Evolutionary conservation across 2,888 invertebrate genomes (phyloP).

Genomic region (Phaonia tiefii): DNA sequence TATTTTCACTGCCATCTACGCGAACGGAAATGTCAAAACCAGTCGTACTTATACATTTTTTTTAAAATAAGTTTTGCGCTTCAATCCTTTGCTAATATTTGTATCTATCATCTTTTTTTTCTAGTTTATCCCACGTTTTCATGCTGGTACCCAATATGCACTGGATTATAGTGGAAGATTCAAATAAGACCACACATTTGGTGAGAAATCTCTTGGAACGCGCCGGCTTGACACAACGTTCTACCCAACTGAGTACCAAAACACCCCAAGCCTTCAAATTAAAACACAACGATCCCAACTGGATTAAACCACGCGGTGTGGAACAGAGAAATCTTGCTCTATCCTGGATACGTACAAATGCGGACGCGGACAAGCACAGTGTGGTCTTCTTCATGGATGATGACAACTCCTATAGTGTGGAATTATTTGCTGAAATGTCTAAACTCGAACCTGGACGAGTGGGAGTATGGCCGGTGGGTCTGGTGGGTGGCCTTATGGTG

Average conservation of each 20-base stretch:
- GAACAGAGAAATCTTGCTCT: conserved; percentile 94
- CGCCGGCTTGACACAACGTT: conserved; percentile 78
- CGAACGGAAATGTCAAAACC: too few relatives aligned
- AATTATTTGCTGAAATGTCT: conserved; percentile 94
- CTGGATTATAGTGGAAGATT: conserved; percentile 97
- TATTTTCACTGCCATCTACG: too few relatives aligned
- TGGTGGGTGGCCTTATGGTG: conserved; percentile 96
- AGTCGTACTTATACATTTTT: too few relatives aligned
- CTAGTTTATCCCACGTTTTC: conserved; percentile 91
- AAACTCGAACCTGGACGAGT: conserved; percentile 86
- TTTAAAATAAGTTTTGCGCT: too few relatives aligned
- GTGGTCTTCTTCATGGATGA: conserved; percentile 98
- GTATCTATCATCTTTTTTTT: not conserved
- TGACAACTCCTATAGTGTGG: conserved; percentile 95
- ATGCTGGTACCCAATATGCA: conserved; percentile 92
- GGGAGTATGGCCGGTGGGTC: conserved; percentile 97
- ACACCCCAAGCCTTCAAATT: conserved; percentile 88
- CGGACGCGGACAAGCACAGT: conserved; percentile 81
- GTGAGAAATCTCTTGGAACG: conserved; percentile 87
- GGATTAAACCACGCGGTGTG: conserved; percentile 93
- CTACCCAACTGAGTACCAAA: conserved; percentile 84
- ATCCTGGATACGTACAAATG: conserved; percentile 84
- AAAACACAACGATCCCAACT: conserved; percentile 84
- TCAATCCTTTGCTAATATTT: too few relatives aligned
- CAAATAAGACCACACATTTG: conserved; percentile 82